Conservation (phyloP, 2,888 invertebrate species). For the Salticus scenicus region DNA sequence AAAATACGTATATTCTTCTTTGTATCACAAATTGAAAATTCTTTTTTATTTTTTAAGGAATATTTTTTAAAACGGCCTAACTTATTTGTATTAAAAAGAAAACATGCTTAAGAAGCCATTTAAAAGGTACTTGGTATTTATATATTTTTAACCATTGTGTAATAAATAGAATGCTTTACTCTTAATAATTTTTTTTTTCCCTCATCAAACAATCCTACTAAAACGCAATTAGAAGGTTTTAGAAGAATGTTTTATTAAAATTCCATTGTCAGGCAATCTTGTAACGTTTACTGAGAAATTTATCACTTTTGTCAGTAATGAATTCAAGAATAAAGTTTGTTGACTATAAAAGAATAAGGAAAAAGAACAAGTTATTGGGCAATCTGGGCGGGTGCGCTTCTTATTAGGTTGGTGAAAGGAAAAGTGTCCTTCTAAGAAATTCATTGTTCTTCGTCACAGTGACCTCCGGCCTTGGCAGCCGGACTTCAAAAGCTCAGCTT, state of each 20-base stretch:
- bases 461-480: conserved; percentile 60
- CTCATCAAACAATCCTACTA: no score
- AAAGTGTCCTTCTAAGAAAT: conserved; percentile 61
- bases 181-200: no score
- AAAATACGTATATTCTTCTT: no score
- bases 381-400: conserved; percentile 56
- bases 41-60: no score
- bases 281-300: conserved; percentile 2
- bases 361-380: conserved; percentile 24
- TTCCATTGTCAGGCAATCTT: not conserved
- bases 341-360: not conserved
- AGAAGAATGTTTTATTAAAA: not conserved
- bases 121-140: no score
- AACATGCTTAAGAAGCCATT: no score
- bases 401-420: conserved; percentile 40
- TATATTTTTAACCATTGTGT: no score
- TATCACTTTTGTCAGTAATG: not conserved
- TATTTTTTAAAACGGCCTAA: no score
- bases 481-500: conserved; percentile 19
- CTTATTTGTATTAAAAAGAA: no score
- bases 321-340: not conserved
- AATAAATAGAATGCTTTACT: no score
- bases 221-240: no score
- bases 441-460: conserved; percentile 60
- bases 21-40: no score